Percentiles rank a stretch among this genome's conserved stretches.
Evolutionary conservation across 2,888 invertebrate genomes (phyloP).

Genomic region (Xanthia icteritia): DNA sequence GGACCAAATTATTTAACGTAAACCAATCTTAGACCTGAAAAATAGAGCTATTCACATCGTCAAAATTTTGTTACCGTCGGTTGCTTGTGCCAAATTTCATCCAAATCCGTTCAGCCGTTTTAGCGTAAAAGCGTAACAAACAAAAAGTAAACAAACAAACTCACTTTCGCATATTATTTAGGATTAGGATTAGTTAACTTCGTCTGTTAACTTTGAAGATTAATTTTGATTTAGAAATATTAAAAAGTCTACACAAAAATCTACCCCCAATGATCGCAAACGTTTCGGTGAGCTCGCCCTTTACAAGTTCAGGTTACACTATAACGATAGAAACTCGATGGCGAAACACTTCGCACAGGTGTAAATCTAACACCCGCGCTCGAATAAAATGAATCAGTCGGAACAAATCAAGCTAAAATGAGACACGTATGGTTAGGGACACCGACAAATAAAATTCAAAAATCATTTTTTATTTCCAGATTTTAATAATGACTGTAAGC

Average conservation of each 20-base stretch:
- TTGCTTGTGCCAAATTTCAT: too few species aligned
- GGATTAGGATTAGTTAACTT: too few species aligned
- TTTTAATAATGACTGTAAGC: conserved; percentile 59
- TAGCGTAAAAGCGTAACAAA: too few species aligned
- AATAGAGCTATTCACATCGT: too few species aligned
- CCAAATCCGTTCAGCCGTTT: too few species aligned
- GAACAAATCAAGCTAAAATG: conserved; percentile 9
- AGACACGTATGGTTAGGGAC: conserved; percentile 19
- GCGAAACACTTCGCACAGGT: conserved; percentile 7
- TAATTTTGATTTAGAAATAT: neutral
- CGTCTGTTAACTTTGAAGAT: neutral
- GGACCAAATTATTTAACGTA: too few species aligned
- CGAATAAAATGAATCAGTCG: conserved; percentile 3
- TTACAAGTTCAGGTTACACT: neutral
- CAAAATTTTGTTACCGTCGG: too few species aligned
- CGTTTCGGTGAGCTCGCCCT: neutral
- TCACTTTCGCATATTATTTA: too few species aligned
- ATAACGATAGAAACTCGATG: conserved; percentile 44
- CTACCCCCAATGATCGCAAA: neutral
- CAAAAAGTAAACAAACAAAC: too few species aligned
- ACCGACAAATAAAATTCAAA: conserved; percentile 21
- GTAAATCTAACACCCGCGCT: neutral
- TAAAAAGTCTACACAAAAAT: neutral
- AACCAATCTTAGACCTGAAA: too few species aligned
- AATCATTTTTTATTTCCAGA: conserved; percentile 43